A percentile compares a stretch with the other conserved stretches of the same genome.
Evolutionary conservation across 2,797 vertebrate species (phyloP).

Genomic region (Xenopus petersii): DNA sequence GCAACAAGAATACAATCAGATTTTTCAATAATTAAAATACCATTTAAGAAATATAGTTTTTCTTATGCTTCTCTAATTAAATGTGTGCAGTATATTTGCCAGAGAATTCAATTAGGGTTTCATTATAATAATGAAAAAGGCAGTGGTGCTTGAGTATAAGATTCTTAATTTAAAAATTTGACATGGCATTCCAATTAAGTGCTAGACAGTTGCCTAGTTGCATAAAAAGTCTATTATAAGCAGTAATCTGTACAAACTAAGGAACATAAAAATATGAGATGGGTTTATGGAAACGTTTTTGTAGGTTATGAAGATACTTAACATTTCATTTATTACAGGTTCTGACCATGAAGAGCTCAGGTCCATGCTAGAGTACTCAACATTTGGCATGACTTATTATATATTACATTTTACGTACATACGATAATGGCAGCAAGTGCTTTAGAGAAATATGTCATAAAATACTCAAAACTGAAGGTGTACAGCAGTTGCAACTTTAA

Average conservation of each 20-base stretch:
- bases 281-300: conserved; percentile 55
- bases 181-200: conserved; percentile 66
- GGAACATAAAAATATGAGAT: conserved; percentile 63
- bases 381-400: conserved; percentile 19
- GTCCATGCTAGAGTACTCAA: conserved; percentile 12
- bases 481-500: no score
- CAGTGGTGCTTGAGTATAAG: conserved; percentile 69
- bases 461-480: no score
- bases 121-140: conserved; percentile 69
- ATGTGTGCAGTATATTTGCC: conserved; percentile 65
- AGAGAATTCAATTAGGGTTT: conserved; percentile 75
- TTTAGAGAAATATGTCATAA: no score
- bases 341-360: conserved; percentile 35
- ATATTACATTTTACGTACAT: neutral
- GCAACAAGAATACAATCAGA: neutral
- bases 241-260: conserved; percentile 56
- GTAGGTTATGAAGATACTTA: conserved; percentile 41
- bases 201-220: conserved; percentile 55
- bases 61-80: conserved; percentile 70
- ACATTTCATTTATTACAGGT: conserved; percentile 37
- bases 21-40: conserved; percentile 45
- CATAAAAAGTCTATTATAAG: conserved; percentile 60
- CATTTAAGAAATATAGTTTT: conserved; percentile 59
- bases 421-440: neutral
- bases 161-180: conserved; percentile 71